Base-by-base conservation (phyloP, 2,888 invertebrate species). In the Sympetrum striolatum region DNA sequence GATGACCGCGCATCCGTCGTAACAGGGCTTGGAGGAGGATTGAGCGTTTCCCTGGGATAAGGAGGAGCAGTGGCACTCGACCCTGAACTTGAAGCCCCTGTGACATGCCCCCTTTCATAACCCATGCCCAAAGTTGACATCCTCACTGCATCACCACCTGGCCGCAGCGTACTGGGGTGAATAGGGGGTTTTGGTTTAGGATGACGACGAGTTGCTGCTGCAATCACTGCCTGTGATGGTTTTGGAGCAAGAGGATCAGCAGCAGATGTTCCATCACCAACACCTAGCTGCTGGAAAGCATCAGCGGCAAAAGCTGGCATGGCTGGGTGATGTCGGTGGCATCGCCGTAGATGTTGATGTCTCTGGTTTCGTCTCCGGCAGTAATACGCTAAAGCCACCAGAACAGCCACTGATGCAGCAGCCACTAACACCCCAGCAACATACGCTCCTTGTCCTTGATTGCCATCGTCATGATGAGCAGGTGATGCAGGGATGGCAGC, bases 21-120 rank as follows among this genome's bases (percentile, higher is more conserved):
- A 22, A 98, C 98, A 0, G 98, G 98, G 93, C 97, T 97, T 3
- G 98, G 98, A 25, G 98, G 98, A 64, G 98, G 98, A 94, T 98
- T 98, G 64, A 98, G 95, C 0, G 97, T 97, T 93, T 97, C 97
- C 91, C 96, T 95, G n/a, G 98, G 98, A 94, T 98, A 98, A 90
- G 95, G 94, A 2, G 94, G 94, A 5, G 91, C 90, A 37, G 90
- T 91, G 53, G 94, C 96, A 92, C 95, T 96, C 92, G 96, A 96
- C 37, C 96, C 96, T 92, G 96, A 96, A 92, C 96, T 96, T 0
- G 97, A 97, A 37, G 95, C 95, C 92, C 95, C 95, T 91, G 94
- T 96, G 90, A 96, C 96, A 91, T 96, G 96, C 93, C 96, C 96
- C 80, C 97, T 95, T 91, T 96, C 96, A 35, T 96, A 96, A 92